These are phyloP conservation scores for Helicolenus hilgendorfi DNA, from an alignment of 2,797 vertebrate genomes.

Conservation along the genomic window DNA sequence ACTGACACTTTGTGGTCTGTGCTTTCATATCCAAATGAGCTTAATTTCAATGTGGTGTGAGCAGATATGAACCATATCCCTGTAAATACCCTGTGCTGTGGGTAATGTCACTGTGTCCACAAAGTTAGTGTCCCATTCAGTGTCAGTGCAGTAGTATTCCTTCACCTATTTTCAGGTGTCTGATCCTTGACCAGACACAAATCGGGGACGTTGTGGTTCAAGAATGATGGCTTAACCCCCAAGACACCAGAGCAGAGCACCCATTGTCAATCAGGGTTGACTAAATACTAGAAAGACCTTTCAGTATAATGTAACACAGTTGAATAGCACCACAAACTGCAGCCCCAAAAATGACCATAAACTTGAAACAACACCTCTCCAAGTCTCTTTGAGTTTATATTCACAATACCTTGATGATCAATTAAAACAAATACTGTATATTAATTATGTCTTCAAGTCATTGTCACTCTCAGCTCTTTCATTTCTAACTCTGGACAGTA, in stretches of 20 bases:
- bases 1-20: constrained; percentile 46
- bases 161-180: neutral
- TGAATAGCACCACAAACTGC: neutral
- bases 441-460: neutral
- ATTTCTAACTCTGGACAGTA: neutral
- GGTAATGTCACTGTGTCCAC: constrained; percentile 49
- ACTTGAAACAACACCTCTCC: neutral
- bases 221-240: neutral
- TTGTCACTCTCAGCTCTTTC: neutral
- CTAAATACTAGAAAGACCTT: neutral
- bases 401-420: neutral
- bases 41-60: constrained; percentile 64
- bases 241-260: too few relatives aligned
- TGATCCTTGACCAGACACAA: neutral
- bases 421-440: neutral
- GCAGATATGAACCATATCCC: constrained; percentile 55
- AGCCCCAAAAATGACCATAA: neutral
- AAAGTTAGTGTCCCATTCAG: constrained; percentile 32
- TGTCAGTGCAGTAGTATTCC: neutral
- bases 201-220: neutral
- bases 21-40: constrained; percentile 55
- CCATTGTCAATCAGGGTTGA: neutral
- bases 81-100: constrained; percentile 53
- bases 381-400: neutral
- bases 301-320: neutral